Evolutionary conservation across 2,888 invertebrate genomes (phyloP).

Genomic region (Stramonita haemastoma): DNA sequence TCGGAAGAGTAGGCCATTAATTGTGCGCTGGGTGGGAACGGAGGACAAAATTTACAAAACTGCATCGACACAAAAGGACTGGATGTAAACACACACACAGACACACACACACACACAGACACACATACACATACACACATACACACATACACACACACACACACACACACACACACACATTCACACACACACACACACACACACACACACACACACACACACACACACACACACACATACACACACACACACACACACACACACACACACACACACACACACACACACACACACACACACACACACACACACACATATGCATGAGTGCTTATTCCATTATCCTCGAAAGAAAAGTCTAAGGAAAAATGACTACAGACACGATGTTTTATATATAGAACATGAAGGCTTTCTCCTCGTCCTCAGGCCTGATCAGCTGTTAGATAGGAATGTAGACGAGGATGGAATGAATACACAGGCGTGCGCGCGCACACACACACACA

Average conservation of each 20-base stretch:
- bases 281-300: constrained; percentile 5
- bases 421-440: too few relatives aligned
- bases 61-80: too few relatives aligned
- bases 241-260: constrained; percentile 15
- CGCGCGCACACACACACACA: not conserved
- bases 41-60: too few relatives aligned
- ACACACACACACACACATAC: not conserved
- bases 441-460: too few relatives aligned
- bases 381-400: too few relatives aligned
- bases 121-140: not conserved
- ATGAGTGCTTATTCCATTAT: too few relatives aligned
- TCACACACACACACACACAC: not conserved
- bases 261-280: not conserved
- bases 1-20: too few relatives aligned
- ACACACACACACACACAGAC: not conserved
- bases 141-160: not conserved
- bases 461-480: not conserved
- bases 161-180: not conserved
- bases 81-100: too few relatives aligned
- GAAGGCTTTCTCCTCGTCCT: too few relatives aligned
- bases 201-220: not conserved
- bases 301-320: not conserved
- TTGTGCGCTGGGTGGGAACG: too few relatives aligned
- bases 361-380: too few relatives aligned
- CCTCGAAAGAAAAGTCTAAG: too few relatives aligned